Base-by-base conservation (phyloP, 2,888 invertebrate species). In the Clepsis dumicolana region DNA sequence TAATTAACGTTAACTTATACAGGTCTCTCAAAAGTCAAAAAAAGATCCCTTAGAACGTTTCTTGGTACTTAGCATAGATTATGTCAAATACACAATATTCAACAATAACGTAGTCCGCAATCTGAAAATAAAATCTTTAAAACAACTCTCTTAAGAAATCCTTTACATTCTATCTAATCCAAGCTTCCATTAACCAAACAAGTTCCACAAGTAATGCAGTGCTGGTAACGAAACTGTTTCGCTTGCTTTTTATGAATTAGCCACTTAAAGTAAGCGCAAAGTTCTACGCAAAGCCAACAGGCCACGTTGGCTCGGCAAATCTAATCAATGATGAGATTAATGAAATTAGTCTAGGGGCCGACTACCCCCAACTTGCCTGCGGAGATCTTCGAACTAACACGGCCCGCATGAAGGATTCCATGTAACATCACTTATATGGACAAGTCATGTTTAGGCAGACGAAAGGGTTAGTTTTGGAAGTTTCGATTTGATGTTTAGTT, bases 321-420 rank as follows among this genome's bases (percentile, higher is more conserved):
- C 82, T 85, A 86, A 88, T 88, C 87, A 83, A 81, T 81, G 77
- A 62, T 65, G 74, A 80, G 83, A 86, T 86, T 86, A 88, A 88
- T 87, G 79, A 82, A 87, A 87, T 88, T 85, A 87, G 84, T 79
- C 80, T 76, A 76, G 74, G 74, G 73, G 63, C 68, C 64, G 65
- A 64, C 65, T 64, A 59, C n/a, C 56, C 69, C 72, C 71, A 78
- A 75, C 71, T 79, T 75, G 75, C 75, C 73, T 74, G 79, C 75
- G 78, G 79, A 79, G 76, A 77, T 81, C 79, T 79, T 78, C 76
- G 65, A 71, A 63, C 52, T 64, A 70, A 72, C 56, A 70, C 60
- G 72, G 74, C 70, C 27, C 54, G 64, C 64, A 25, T 25, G 53
- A n/a, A 77, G 73, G 69, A 75, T 75, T 24, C n/a, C 54, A 48